Evolutionary conservation across 2,113 vertebrate species (phyloP).

Genomic region (Pseudolaguvia tuberculata): DNA sequence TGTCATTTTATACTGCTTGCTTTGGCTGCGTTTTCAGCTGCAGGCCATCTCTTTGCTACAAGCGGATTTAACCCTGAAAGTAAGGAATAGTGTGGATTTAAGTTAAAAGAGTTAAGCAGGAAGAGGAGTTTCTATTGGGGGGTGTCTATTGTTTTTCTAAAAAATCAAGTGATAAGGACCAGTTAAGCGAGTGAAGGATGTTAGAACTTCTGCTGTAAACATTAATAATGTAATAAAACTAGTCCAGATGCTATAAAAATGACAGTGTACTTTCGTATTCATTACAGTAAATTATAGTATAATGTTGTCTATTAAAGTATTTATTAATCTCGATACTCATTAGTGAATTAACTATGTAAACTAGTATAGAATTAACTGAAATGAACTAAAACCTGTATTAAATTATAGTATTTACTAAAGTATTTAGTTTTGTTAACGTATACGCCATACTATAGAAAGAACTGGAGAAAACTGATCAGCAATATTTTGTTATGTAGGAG

Average conservation of each 20-base stretch:
- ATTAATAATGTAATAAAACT: not conserved
- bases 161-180: not conserved
- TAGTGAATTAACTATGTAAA: too few species aligned
- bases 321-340: too few species aligned
- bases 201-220: not conserved
- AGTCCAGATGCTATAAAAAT: not conserved
- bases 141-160: conserved; percentile 52
- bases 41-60: not conserved
- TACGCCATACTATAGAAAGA: too few species aligned
- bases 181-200: not conserved
- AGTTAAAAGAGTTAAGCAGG: conserved; percentile 33
- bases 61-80: conserved; percentile 46
- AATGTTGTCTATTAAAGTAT: too few species aligned
- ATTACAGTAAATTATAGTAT: too few species aligned
- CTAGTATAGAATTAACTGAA: too few species aligned
- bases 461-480: too few species aligned
- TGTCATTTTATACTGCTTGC: not conserved
- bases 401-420: too few species aligned
- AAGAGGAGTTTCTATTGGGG: conserved; percentile 45
- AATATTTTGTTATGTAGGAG: too few species aligned
- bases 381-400: too few species aligned
- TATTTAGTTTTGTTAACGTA: too few species aligned
- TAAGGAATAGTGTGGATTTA: conserved; percentile 46
- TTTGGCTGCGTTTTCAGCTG: not conserved
- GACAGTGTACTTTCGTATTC: not conserved